Base-by-base conservation (phyloP, 2,113 vertebrate species). In the Vicugna pacos region DNA sequence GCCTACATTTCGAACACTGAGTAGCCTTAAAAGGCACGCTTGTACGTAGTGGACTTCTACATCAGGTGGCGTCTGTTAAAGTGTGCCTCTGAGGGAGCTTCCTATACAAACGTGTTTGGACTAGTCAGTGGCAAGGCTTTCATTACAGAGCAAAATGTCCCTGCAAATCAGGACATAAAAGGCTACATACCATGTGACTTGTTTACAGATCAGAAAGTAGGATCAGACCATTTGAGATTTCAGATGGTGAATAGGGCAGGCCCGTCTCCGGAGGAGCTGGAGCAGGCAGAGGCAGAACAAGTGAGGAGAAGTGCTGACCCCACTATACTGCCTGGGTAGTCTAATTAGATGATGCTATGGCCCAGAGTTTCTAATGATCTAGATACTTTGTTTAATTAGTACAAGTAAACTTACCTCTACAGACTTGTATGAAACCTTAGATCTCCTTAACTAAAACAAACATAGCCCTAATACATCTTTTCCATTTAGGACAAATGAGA, bases 111-210 rank as follows among this genome's bases (percentile, higher is more conserved):
- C 60, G 38, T 30, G 10, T 67, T 84, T 91, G 35, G 6, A 67
- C 9, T 5, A 76, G 30, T 10, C 83, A 56, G 75, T 91, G 60
- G 24, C 69, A 91, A 84, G 42, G 9, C 28, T 84, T 30, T 30
- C 46, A 84, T 84, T 81, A 80, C 11, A 93, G 46, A 91, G 6
- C 30, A 93, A 93, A 91, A 77, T 82, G 22, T 24, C 22, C 30
- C 35, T 4, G 13, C 30, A 76, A 86, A 69, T 96, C 50, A 82
- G 22, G 62, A 69, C 20, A 87, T 70, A 62, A 80, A 95, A 91
- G 4, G 2, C 19, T 67, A 91, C 48, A 62, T 77, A 82, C 32
- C 48, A 16, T 46, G 67, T 83, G 20, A 67, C 4, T 72, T 88
- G 12, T 84, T 87, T 87, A 83, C 67, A 60, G 20, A 52, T 50